Conservation (phyloP, 2,888 invertebrate genomes). For the Sipha maydis region DNA sequence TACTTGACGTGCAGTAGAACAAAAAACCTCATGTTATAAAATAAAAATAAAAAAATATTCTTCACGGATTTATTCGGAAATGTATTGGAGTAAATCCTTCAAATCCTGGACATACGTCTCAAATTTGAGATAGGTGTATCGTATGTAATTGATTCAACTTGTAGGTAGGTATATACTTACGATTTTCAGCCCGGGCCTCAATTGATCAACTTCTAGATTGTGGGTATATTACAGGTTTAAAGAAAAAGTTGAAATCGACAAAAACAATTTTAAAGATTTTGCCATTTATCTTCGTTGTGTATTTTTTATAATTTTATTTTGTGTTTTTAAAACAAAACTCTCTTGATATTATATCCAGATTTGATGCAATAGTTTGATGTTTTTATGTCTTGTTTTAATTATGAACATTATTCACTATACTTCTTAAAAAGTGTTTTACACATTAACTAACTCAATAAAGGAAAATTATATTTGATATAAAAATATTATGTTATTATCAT, state of each 20-base stretch:
- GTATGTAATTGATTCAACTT: neutral
- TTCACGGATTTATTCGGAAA: neutral
- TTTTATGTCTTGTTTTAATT: neutral
- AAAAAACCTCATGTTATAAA: neutral
- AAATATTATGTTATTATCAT: too few relatives aligned
- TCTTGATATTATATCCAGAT: neutral
- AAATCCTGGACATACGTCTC: neutral
- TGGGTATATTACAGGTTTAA: neutral
- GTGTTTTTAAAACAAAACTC: neutral
- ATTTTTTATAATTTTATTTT: neutral
- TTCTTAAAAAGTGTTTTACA: too few relatives aligned
- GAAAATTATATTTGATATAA: neutral
- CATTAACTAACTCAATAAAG: neutral
- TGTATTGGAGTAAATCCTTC: neutral
- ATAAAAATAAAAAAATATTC: neutral
- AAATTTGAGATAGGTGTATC: neutral
- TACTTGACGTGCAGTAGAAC: neutral
- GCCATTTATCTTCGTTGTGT: constrained; percentile 3
- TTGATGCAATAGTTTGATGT: neutral
- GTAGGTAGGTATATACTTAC: neutral
- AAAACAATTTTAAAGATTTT: constrained; percentile 16
- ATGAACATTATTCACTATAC: neutral
- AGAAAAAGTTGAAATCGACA: constrained; percentile 5
- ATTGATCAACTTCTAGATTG: constrained; percentile 9
- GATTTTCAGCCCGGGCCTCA: neutral